Evolutionary conservation across 37 sponge, comb jelly and placozoan genomes (phyloP), one percentile per base, ranked within the genome.

Genomic region (Haliclona indistincta): DNA sequence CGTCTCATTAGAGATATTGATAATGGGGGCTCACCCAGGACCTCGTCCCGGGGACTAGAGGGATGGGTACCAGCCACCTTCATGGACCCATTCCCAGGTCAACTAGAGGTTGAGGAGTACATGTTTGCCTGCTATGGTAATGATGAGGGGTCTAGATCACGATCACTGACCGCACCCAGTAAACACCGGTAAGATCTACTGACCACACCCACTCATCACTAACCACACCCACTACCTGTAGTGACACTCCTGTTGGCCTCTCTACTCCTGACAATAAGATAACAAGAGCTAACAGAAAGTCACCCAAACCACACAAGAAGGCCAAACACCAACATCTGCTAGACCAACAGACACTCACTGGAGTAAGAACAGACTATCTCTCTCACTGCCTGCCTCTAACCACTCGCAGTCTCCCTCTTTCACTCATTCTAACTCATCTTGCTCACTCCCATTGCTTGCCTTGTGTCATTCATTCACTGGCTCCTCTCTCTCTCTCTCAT

Each of bases 51-150:
- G 0, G 71, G 71, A 4, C 33, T 30, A 28, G 71, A 43, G 0
- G 86, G 86, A 26, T 86, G 86, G 86, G 71, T 86, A 7, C 75
- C 86, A 17, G 39, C 53, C 29, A 79, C 86, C 33, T 86, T 86
- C 38, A 45, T 86, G 69, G 80, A 73, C 28, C 56, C 61, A 33
- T 85, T 42, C 44, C 42, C 28, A 0, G 80, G 80, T 0, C 23
- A 64, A 23, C 73, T 85, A 8, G 32, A 2, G 4, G 10, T 33
- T 43, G 78, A 84, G 17, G 78, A 84, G 41, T 38, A 66, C 51
- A 43, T 56, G 20, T 10, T 42, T n/a, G 23, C 33, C 15, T 15
- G 51, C 15, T 47, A 17, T 61, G 28, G 33, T 11, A 11, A 61
- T 13, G 17, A 51, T 51, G 53, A 51, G 53, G 53, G 53, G 19